Conservation (phyloP, 2,888 invertebrate genomes). For the Hipparchia semele region DNA sequence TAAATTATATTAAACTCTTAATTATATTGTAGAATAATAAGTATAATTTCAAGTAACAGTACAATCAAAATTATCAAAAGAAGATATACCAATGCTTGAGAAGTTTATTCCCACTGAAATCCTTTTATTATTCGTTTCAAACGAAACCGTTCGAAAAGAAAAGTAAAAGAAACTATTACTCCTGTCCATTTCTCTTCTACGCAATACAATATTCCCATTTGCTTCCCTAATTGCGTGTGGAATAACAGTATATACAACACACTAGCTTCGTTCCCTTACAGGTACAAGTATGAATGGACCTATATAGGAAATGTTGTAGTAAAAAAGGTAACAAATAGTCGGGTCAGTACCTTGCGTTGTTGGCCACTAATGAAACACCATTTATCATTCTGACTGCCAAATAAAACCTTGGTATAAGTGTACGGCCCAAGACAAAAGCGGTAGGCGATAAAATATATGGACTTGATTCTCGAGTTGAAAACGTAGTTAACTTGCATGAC, state of each 20-base stretch:
- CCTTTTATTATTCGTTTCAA: not conserved
- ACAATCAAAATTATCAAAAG: no score
- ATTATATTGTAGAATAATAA: no score
- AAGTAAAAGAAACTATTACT: conserved; percentile 2
- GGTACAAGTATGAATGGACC: conserved; percentile 23
- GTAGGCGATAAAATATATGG: not conserved
- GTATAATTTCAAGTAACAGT: no score
- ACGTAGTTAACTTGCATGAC: no score
- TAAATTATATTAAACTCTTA: no score
- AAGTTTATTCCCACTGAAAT: not conserved
- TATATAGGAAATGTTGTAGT: conserved; percentile 30
- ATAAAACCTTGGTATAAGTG: conserved; percentile 63
- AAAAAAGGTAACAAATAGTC: conserved; percentile 62
- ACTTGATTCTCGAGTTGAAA: not conserved
- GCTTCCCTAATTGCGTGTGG: not conserved
- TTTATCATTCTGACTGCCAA: conserved; percentile 77
- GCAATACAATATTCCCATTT: conserved; percentile 11
- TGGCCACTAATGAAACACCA: conserved; percentile 73
- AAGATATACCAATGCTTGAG: not conserved
- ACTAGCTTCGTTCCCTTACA: not conserved
- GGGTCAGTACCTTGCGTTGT: conserved; percentile 54
- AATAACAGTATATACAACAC: not conserved
- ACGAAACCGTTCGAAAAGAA: not conserved
- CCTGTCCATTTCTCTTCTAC: not conserved
- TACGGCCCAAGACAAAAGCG: conserved; percentile 39